Conservation (phyloP, 2,113 vertebrate species). For the Gobius niger region DNA sequence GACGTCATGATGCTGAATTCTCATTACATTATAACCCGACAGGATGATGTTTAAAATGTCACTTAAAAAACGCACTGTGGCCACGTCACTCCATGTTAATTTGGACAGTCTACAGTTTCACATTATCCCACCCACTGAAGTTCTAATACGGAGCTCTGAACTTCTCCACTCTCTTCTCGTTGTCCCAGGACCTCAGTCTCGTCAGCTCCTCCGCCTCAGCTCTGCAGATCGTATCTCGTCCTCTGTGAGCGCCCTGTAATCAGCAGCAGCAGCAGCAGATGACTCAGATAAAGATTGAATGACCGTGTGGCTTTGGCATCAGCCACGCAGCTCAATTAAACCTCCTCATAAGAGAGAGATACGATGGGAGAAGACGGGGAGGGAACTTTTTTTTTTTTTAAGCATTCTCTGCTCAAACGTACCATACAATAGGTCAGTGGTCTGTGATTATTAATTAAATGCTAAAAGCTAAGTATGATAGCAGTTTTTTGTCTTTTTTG, state of each 20-base stretch:
- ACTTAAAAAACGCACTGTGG: too few species aligned
- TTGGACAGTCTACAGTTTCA: neutral
- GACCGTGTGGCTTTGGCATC: constrained; percentile 11
- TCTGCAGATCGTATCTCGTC: constrained; percentile 2
- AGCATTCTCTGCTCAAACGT: constrained; percentile 8
- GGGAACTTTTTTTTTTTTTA: neutral
- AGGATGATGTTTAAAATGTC: too few species aligned
- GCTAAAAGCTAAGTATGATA: too few species aligned
- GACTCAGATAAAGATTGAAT: constrained; percentile 11
- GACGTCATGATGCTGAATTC: too few species aligned
- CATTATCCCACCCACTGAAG: constrained; percentile 15
- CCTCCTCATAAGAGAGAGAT: constrained; percentile 18
- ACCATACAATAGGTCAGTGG: constrained; percentile 3
- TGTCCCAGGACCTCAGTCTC: constrained; percentile 9
- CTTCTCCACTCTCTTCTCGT: neutral
- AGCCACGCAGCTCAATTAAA: constrained; percentile 2
- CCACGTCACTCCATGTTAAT: neutral
- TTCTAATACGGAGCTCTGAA: constrained; percentile 28
- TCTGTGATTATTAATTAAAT: too few species aligned
- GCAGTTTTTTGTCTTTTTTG: neutral
- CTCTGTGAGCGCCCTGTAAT: constrained; percentile 5
- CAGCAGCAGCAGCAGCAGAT: constrained; percentile 15
- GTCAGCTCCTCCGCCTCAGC: neutral
- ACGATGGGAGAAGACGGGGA: too few species aligned
- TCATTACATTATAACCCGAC: too few species aligned